A percentile compares a stretch with the other conserved stretches of the same genome.
phyloP scores from a whole-genome alignment of 2,888 invertebrate species.

The Watsonalla binaria region DNA sequence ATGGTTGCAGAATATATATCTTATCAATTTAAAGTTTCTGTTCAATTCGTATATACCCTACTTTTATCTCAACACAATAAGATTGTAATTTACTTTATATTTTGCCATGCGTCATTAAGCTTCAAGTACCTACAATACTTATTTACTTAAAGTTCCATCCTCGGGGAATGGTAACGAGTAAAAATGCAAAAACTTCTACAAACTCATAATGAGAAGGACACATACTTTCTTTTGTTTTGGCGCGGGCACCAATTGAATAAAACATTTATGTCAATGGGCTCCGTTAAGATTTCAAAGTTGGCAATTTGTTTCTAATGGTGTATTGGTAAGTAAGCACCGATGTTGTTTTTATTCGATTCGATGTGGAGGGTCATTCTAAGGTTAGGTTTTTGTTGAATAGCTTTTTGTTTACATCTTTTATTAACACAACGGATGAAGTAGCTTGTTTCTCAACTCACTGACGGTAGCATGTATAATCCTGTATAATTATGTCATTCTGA shows the following conservation, averaged over 20 bases:
- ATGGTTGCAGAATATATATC: not conserved
- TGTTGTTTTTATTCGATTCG: slow-evolving; percentile 16
- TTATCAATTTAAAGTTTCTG: too few species aligned
- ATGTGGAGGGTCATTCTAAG: not conserved
- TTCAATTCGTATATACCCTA: not conserved
- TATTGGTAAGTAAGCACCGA: slow-evolving; percentile 29
- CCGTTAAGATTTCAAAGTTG: slow-evolving; percentile 66
- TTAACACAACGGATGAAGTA: too few species aligned
- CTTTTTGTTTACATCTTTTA: too few species aligned
- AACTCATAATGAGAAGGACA: slow-evolving; percentile 70
- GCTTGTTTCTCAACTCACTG: too few species aligned
- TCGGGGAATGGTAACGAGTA: slow-evolving; percentile 53
- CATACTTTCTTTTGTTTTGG: slow-evolving; percentile 69
- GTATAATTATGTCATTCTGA: too few species aligned
- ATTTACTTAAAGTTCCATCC: slow-evolving; percentile 38
- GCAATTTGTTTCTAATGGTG: slow-evolving; percentile 51
- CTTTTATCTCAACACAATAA: not conserved
- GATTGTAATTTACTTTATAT: not conserved
- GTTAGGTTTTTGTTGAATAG: too few species aligned
- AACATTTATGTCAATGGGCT: slow-evolving; percentile 75
- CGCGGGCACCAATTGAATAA: slow-evolving; percentile 70
- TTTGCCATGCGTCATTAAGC: slow-evolving; percentile 6
- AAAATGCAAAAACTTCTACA: slow-evolving; percentile 64
- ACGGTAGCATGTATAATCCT: too few species aligned
- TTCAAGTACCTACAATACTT: slow-evolving; percentile 27